Conservation (phyloP, 2,888 invertebrate genomes). For the Clepsis dumicolana region DNA sequence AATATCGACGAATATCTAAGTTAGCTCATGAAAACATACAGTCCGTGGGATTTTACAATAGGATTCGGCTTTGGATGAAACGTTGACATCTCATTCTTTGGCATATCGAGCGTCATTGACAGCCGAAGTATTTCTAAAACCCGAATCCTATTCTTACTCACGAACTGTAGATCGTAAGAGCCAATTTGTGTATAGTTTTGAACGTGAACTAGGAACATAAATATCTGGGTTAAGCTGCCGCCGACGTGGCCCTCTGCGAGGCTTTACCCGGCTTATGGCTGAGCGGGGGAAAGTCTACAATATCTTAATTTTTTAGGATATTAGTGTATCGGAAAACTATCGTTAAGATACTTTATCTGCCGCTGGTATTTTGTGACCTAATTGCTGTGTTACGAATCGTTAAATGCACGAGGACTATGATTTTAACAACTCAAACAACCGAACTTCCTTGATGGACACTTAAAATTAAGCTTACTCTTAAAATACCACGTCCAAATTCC, state of each 20-base stretch:
- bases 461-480: not conserved
- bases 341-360: not conserved
- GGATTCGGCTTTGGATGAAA: too few species aligned
- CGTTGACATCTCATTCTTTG: too few species aligned
- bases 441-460: too few species aligned
- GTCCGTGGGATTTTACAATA: too few species aligned
- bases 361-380: not conserved
- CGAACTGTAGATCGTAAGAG: conserved; percentile 7
- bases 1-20: too few species aligned
- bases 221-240: conserved; percentile 55
- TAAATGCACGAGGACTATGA: too few species aligned
- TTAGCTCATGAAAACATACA: too few species aligned
- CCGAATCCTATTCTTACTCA: too few species aligned
- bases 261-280: conserved; percentile 48
- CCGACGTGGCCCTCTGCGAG: conserved; percentile 50
- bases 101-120: too few species aligned
- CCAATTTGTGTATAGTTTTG: conserved; percentile 27
- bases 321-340: conserved; percentile 33
- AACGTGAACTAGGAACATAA: conserved; percentile 46
- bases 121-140: too few species aligned
- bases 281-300: conserved; percentile 16
- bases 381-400: too few species aligned
- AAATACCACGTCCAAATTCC: not conserved
- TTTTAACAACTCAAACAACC: too few species aligned
- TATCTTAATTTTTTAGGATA: conserved; percentile 30